Base-by-base conservation (phyloP, 53 echinoderm and acorn worm species). In the Hippasteria phrygiana region DNA sequence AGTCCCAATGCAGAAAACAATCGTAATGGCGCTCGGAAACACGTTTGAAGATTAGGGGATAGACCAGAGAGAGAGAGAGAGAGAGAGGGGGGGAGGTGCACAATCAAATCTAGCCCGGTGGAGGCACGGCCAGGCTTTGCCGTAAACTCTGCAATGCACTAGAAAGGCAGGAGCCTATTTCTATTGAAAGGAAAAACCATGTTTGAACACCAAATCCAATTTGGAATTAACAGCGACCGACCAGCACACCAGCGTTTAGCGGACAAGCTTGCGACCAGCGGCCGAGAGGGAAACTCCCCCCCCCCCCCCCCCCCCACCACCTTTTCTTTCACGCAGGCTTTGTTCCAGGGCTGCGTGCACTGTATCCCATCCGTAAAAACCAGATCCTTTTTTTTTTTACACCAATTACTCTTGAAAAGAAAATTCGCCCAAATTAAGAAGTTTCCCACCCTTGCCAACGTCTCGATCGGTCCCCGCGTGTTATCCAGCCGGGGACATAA, bases 371-470 rank as follows among this genome's bases (percentile, higher is more conserved):
- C 63, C 80, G 13, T 37, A 82, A 82, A 74, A 82, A 82, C 82
- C 64, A 82, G 82, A 82, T 82, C 82, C 39, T 41, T 59, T 74
- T n/a, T n/a, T 87, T 87, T 76, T 80, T 89, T 89, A 71, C 67
- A 89, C 89, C 89, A 79, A 89, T 89, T 89, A 89, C 89, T 78
- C 78, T 48, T 79, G 72, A 89, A 89, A 89, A 79, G 89, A 89
- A 89, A 78, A 89, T 89, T 89, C 66, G 89, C 80, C 89, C 43
- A 89, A 89, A 89, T 89, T 89, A 79, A 78, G 80, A 67, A 64
- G 45, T 67, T 78, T 46, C 72, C 89, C n/a, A 88, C 67, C 80
- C 71, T 70, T 89, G 59, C 51, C 29, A 47, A 65, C 55, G 35
- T 45, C 89, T 89, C 89, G 39, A 70, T 89, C 89, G 69, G 64